Base-by-base conservation (phyloP, 2,888 invertebrate species). In the Synergus japonicus region DNA sequence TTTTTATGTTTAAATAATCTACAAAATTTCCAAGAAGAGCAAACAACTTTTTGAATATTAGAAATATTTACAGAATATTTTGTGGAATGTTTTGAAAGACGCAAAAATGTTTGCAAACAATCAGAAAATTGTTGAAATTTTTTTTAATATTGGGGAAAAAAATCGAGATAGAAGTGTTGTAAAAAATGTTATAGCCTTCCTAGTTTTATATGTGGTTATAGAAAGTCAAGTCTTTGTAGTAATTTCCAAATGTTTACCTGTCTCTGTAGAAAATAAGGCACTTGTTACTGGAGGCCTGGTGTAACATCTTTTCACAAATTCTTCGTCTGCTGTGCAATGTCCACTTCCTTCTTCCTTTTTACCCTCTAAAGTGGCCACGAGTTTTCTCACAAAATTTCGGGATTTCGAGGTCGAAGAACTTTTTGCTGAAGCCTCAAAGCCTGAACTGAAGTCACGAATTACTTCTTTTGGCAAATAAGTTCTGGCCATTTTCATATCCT, bases 301-400 rank as follows among this genome's bases (percentile, higher is more conserved):
- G 44, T 83, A 83, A 65, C 79, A 85, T 54, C 49, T 80, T 1
- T 82, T 49, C 3, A 83, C 49, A 29, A 84, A 85, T 63, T 85
- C 84, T 15, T 80, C 80, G 15, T 85, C 77, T n/a, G 84, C 85
- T 4, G 63, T 81, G 64, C 82, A 83, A 29, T n/a, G 79, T 4
- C 77, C 81, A 22, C 64, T 76, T 63, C 65, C 67, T 10, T 22
- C 54, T n/a, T 73, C 49, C 29, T 73, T 73, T 37, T 37, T 73
- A 73, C 10, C n/a, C 29, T 87, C 87, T 29, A 87, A 78, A 2
- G 80, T 83, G 10, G 85, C 85, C 8, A 87, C 84, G 13, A 86
- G 76, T 60, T 77, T 82, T 54, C 80, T 85, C 4, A 87, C 84
- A n/a, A 87, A 82, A 76, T 79, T 86, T 2, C 77, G 83, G 0